Percentiles rank a stretch among this genome's conserved stretches.
These are phyloP conservation scores for Dryomyza anilis DNA, from an alignment of 2,888 invertebrate species.

Conservation along the genomic window DNA sequence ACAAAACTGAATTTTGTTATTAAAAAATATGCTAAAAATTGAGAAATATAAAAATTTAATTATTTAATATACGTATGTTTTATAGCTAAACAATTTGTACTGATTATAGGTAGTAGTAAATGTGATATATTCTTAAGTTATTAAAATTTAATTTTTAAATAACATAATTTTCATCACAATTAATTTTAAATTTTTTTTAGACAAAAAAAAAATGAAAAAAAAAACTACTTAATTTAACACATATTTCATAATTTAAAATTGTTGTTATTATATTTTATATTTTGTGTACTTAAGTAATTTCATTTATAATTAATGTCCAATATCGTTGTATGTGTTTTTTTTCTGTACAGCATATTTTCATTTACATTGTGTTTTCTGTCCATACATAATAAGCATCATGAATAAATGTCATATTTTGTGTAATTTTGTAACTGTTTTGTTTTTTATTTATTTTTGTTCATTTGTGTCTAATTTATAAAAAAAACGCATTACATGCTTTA, in stretches of 20 bases:
- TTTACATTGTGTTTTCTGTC: conserved; percentile 13
- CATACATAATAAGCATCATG: conserved; percentile 12
- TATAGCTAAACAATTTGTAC: conserved; percentile 23
- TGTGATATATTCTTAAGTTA: conserved; percentile 39
- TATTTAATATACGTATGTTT: too few species aligned
- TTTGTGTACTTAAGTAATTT: conserved; percentile 23
- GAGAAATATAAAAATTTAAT: too few species aligned
- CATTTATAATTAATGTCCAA: too few species aligned
- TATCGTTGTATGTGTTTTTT: too few species aligned
- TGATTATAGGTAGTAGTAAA: conserved; percentile 36
- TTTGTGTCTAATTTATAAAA: conserved; percentile 12
- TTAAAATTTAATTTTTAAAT: neutral
- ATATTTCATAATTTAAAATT: conserved; percentile 1
- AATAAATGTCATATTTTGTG: conserved; percentile 30
- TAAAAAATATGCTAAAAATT: too few species aligned
- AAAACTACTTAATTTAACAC: neutral
- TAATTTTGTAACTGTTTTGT: conserved; percentile 16
- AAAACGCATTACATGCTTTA: neutral
- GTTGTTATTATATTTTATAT: conserved; percentile 4
- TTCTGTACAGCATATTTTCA: conserved; percentile 8
- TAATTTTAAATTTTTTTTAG: too few species aligned
- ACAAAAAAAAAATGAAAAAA: too few species aligned
- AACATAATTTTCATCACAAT: too few species aligned
- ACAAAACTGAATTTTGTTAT: conserved; percentile 1
- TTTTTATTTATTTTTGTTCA: conserved; percentile 6